A percentile compares a stretch with the other conserved stretches of the same genome.
phyloP scores from a whole-genome alignment of 35 echinoderm and acorn worm genomes.

The Heliocidaris erythrogramma region DNA sequence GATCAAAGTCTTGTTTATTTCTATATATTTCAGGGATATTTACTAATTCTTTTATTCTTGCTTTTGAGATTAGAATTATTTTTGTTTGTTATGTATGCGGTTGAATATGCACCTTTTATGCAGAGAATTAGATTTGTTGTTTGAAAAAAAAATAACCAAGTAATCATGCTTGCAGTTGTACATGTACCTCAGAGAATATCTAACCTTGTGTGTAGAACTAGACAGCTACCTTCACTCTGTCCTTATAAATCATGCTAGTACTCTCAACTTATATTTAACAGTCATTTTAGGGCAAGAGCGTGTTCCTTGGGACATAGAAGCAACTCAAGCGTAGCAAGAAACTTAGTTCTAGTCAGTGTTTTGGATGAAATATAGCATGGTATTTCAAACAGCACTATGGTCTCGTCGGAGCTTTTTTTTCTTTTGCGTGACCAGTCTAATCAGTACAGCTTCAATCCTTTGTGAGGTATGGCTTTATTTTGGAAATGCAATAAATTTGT shows the following conservation, averaged over 20 bases:
- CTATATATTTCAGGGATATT: slow-evolving; percentile 52
- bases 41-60: slow-evolving; percentile 32
- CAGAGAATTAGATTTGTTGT: slow-evolving; percentile 42
- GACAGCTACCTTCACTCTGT: neutral
- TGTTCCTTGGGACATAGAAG: neutral
- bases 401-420: neutral
- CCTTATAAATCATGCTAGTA: slow-evolving; percentile 25
- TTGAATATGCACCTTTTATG: slow-evolving; percentile 45
- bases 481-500: neutral
- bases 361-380: slow-evolving; percentile 11
- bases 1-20: slow-evolving; percentile 47
- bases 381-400: slow-evolving; percentile 17
- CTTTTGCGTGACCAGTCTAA: neutral
- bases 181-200: slow-evolving; percentile 18
- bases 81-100: slow-evolving; percentile 42
- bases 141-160: neutral
- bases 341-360: neutral
- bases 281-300: neutral
- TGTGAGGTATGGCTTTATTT: neutral
- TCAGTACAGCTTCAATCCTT: slow-evolving; percentile 10
- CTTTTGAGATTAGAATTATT: slow-evolving; percentile 36
- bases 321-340: slow-evolving; percentile 8
- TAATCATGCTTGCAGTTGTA: slow-evolving; percentile 23
- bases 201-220: neutral
- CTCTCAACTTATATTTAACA: neutral